These are phyloP conservation scores for Cheilosia pagana DNA, from an alignment of 2,888 invertebrate genomes.

Conservation along the genomic window DNA sequence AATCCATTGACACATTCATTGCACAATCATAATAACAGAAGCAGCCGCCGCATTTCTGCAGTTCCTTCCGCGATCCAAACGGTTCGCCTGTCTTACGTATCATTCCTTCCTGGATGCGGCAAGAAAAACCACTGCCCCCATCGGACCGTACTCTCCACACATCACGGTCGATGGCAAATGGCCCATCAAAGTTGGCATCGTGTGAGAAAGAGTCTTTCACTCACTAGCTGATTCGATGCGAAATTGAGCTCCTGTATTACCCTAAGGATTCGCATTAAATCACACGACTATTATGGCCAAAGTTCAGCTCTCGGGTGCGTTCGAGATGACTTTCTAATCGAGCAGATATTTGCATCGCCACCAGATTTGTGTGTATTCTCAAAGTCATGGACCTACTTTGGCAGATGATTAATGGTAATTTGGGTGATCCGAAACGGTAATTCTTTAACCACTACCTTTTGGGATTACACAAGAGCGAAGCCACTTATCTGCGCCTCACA, in stretches of 20 bases:
- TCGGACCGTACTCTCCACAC: constrained; percentile 7
- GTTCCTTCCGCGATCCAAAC: constrained; percentile 71
- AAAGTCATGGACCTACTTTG: constrained; percentile 3
- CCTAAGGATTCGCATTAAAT: constrained; percentile 46
- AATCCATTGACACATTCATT: constrained; percentile 74
- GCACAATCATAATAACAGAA: constrained; percentile 73
- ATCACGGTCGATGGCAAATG: constrained; percentile 33
- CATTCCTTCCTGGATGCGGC: constrained; percentile 29
- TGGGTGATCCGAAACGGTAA: constrained; percentile 23
- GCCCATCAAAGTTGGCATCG: constrained; percentile 37
- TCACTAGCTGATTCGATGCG: neutral
- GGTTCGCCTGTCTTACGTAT: constrained; percentile 3
- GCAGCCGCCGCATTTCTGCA: constrained; percentile 54
- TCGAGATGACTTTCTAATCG: constrained; percentile 59
- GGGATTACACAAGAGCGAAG: neutral
- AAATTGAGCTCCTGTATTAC: constrained; percentile 58
- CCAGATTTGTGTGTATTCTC: neutral
- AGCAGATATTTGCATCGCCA: constrained; percentile 33
- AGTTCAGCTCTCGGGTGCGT: constrained; percentile 14
- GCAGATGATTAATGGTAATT: constrained; percentile 54
- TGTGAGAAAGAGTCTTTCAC: constrained; percentile 30
- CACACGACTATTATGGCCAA: constrained; percentile 37
- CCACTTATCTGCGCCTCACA: constrained; percentile 2
- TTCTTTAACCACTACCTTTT: constrained; percentile 26
- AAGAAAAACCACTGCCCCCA: constrained; percentile 9